These are phyloP conservation scores for Nothobranchius kuhntae DNA, from an alignment of 2,113 vertebrate genomes.

Conservation along the genomic window DNA sequence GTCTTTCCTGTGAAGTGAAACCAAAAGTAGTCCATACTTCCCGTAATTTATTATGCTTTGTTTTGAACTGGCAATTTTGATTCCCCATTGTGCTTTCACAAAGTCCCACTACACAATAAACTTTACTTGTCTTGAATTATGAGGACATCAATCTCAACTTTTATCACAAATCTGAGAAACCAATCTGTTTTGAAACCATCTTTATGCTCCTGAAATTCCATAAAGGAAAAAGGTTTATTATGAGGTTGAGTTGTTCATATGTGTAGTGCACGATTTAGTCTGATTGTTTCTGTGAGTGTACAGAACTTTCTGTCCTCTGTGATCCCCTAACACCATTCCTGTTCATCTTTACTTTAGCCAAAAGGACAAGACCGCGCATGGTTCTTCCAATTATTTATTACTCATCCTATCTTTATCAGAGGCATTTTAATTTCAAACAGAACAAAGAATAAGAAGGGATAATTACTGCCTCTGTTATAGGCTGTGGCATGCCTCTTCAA, in stretches of 20 bases:
- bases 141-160: background rate
- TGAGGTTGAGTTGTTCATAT: no score
- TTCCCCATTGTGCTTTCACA: background rate
- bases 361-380: constrained; percentile 58
- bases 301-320: constrained; percentile 2
- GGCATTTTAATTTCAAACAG: constrained; percentile 38
- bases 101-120: background rate
- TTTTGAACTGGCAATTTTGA: background rate
- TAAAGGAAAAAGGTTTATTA: no score
- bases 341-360: background rate
- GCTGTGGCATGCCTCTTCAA: constrained; percentile 51
- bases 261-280: background rate
- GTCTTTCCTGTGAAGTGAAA: constrained; percentile 5
- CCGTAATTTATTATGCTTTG: background rate
- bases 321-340: background rate
- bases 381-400: constrained; percentile 36
- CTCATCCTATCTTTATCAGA: constrained; percentile 44
- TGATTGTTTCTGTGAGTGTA: background rate
- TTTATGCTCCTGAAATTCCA: no score
- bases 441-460: constrained; percentile 30
- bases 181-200: no score
- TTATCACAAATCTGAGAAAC: background rate
- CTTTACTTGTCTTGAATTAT: background rate
- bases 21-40: background rate
- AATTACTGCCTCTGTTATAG: constrained; percentile 27